Evolutionary conservation across 2,888 invertebrate species (phyloP), one percentile per base, ranked within the genome.

Genomic region (Lagria hirta): DNA sequence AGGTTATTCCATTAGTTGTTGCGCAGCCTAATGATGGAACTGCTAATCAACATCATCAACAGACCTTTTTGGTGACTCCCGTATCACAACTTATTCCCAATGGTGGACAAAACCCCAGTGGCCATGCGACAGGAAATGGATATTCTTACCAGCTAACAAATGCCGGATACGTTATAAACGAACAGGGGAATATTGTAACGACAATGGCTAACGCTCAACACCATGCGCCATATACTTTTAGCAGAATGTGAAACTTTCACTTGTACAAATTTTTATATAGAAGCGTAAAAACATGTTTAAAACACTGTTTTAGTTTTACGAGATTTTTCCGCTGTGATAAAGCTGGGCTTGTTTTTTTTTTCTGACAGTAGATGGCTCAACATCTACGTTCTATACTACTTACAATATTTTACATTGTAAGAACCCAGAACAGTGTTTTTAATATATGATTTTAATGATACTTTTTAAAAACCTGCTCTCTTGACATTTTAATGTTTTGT

Each of bases 21-120:
- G 79, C 81, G 1, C 80, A 69, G 11, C 62, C 66, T 22, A 65
- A 62, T 49, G 66, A 64, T 47, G 60, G 61, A 35, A 55, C 54
- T 4, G 49, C 55, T 3, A 49, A 59, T 12, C 68, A 71, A 46
- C 79, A 81, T 52, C 80, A 80, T 28, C 82, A 81, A 60, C 80
- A 80, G 55, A 77, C 82, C 0, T 82, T 81, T 64, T 74, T 82
- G 46, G 82, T 82, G 4, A 81, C 82, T 1, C 82, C 82, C 1
- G 81, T 82, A 15, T 79, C 81, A 13, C 81, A 82, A 69, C 74
- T 82, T 67, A 76, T 81, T 54, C 80, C 70, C 12, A 70, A 68
- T 54, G 66, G 67, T 22, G 57, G 67, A 10, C 70, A 71, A 52
- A 68, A 66, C 53, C 50, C 65, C 13, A 60, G 59, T 41, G 68